phyloP scores from a whole-genome alignment of 2,888 invertebrate genomes.

The Autographa pulchrina region DNA sequence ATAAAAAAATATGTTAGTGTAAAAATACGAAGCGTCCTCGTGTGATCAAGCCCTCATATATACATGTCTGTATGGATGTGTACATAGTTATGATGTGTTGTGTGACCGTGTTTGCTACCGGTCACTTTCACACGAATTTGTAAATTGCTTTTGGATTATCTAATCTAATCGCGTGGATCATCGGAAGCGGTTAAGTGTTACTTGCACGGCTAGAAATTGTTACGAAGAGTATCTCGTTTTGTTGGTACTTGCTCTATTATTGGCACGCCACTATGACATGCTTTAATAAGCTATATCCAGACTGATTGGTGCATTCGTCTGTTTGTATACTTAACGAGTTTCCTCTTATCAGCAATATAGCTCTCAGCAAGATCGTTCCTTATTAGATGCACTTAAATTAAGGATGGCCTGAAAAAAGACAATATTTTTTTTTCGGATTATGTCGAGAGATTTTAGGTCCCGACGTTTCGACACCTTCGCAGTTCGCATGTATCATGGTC shows the following conservation, averaged over 20 bases:
- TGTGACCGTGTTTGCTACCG: background rate
- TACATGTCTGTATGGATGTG: background rate
- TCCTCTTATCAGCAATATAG: no score
- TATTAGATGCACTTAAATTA: no score
- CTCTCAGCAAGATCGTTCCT: no score
- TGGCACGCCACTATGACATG: background rate
- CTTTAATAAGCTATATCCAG: background rate
- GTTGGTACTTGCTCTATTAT: background rate
- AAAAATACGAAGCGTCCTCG: background rate
- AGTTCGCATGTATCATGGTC: no score
- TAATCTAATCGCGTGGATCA: constrained; percentile 6
- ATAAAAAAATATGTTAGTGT: background rate
- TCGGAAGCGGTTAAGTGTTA: background rate
- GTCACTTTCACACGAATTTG: constrained; percentile 31
- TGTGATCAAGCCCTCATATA: background rate
- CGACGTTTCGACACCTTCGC: no score
- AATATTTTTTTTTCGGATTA: no score
- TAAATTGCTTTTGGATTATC: constrained; percentile 13
- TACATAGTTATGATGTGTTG: background rate
- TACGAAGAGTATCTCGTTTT: background rate
- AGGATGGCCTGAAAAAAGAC: no score
- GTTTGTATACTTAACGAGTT: background rate
- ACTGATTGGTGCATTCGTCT: background rate
- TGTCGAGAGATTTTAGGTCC: no score
- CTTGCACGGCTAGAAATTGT: background rate